These are phyloP conservation scores for Cyphomyrus plagiostoma DNA, from an alignment of 2,113 vertebrate genomes.

Conservation along the genomic window DNA sequence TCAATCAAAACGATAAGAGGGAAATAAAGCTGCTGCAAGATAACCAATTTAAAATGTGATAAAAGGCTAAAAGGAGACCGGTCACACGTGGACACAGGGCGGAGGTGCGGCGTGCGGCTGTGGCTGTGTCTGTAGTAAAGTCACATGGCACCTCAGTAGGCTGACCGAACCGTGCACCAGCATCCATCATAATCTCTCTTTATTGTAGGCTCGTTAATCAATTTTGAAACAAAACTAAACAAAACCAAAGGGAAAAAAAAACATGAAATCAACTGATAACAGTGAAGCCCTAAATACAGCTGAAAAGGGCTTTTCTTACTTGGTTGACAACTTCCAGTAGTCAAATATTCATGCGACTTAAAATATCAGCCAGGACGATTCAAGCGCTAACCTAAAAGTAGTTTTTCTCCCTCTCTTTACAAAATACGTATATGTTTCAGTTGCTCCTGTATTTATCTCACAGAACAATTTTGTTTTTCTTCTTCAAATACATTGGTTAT, in stretches of 20 bases:
- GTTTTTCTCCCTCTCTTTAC: conserved; percentile 69
- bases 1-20: conserved; percentile 48
- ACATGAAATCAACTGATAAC: conserved; percentile 66
- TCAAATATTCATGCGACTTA: conserved; percentile 86
- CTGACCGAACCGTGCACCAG: conserved; percentile 73
- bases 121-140: conserved; percentile 69
- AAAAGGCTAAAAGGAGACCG: conserved; percentile 43
- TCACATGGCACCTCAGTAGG: conserved; percentile 59
- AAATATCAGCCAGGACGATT: conserved; percentile 73
- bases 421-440: conserved; percentile 63
- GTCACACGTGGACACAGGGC: conserved; percentile 66
- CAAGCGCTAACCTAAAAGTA: conserved; percentile 79
- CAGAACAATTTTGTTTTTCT: conserved; percentile 30
- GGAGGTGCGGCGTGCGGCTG: conserved; percentile 69
- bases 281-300: conserved; percentile 57
- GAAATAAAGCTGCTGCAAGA: conserved; percentile 50
- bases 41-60: conserved; percentile 44
- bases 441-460: conserved; percentile 51
- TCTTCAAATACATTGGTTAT: conserved; percentile 47
- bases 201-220: conserved; percentile 62
- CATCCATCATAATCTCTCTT: conserved; percentile 70
- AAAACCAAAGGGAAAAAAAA: conserved; percentile 49
- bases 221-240: conserved; percentile 57
- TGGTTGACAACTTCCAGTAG: conserved; percentile 66
- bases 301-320: conserved; percentile 60